Evolutionary conservation across 1,140 invertebrate species (phyloP), one percentile per base, ranked within the genome.

Genomic region (Brachionus koreanus): DNA sequence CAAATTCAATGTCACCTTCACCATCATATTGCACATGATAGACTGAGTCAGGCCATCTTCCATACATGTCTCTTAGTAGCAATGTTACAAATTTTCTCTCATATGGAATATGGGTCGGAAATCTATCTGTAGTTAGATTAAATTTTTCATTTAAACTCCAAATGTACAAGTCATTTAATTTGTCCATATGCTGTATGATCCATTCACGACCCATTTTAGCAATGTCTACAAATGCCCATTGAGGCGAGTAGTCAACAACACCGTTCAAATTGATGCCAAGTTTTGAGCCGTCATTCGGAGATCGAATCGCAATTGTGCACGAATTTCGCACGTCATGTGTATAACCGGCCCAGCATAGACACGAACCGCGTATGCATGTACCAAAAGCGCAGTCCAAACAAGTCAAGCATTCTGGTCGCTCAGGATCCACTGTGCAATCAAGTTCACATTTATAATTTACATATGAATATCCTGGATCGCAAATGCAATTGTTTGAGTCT

Each of bases 11-110:
- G 10, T 83, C 83, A 25, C 85, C 85, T n/a, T 86, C 85, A 0
- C 85, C 85, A 46, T 86, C 85, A 82, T 84, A 86, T 6, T 85
- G 49, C 5, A 85, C 42, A 5, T 85, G 84, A 39, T 84, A 86
- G 43, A 84, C 84, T 9, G 84, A 84, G 25, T 63, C 63, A 0
- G 85, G 84, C 46, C 77, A 67, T 57, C 84, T 79, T n/a, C 29
- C 7, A 13, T 83, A 82, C 13, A 42, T 72, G 67, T 37, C 25
- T n/a, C 85, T 75, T 1, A 84, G 35, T 33, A 86, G 61, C 35
- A 86, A 61, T 46, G 39, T 74, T 1, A 74, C 69, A 49, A 74
- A 74, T 29, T 74, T 43, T 84, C 85, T 76, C 29, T 83, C 79
- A 29, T 84, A 52, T 12, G 69, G 69, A 46, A 74, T 25, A 33